Conservation (phyloP, 2,113 vertebrate genomes). For the Rhodinocichla rosea region DNA sequence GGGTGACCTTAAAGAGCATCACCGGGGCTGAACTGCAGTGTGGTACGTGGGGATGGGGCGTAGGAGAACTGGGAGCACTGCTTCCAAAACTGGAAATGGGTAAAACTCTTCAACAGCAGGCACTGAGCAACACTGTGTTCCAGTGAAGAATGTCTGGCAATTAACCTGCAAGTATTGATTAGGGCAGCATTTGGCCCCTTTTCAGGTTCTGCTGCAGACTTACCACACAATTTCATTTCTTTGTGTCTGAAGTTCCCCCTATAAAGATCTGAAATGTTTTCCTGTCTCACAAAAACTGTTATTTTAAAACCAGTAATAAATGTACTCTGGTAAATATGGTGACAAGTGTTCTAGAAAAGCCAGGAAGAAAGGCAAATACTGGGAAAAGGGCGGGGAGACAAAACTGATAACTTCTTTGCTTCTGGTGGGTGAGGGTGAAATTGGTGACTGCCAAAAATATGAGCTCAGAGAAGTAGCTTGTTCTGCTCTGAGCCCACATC, state of each 20-base stretch:
- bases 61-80: background rate
- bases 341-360: constrained; percentile 35
- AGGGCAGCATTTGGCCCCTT: background rate
- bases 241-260: background rate
- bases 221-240: background rate
- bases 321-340: background rate
- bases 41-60: fast-evolving
- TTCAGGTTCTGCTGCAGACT: background rate
- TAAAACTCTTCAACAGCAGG: background rate
- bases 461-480: constrained; percentile 42
- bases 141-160: background rate
- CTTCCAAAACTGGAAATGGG: background rate
- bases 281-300: background rate
- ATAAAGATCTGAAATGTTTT: background rate
- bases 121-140: background rate
- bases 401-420: constrained; percentile 16
- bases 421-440: constrained; percentile 62
- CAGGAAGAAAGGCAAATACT: constrained; percentile 6
- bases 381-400: background rate
- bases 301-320: background rate
- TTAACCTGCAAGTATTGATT: background rate
- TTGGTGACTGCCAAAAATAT: constrained; percentile 60
- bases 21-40: background rate
- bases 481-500: constrained; percentile 60
- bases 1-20: constrained; percentile 9